These are phyloP conservation scores for Esox lucius DNA, from an alignment of 2,797 vertebrate species.

Conservation along the genomic window DNA sequence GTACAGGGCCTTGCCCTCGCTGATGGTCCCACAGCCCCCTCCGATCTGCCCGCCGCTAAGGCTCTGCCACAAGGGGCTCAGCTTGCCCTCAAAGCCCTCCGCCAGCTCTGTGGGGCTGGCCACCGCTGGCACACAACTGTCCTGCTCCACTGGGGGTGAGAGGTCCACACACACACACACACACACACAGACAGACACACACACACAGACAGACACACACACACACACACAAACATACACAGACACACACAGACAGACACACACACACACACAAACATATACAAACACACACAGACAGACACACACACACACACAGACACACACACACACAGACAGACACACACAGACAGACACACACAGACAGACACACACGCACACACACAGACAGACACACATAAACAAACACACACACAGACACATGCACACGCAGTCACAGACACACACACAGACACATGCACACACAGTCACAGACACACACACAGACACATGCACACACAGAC, in stretches of 20 bases:
- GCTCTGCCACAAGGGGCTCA: conserved; percentile 94
- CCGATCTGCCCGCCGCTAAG: conserved; percentile 89
- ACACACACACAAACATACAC: background rate
- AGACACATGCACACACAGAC: too few relatives aligned
- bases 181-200: conserved; percentile 13
- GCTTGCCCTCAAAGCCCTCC: conserved; percentile 95
- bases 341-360: too few relatives aligned
- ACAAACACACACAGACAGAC: too few relatives aligned
- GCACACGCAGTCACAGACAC: too few relatives aligned
- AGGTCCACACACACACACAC: conserved; percentile 25
- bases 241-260: background rate
- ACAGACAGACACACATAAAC: too few relatives aligned
- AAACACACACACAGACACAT: too few relatives aligned
- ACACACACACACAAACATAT: background rate
- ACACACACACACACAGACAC: background rate
- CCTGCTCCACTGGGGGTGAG: conserved; percentile 83
- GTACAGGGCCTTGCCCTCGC: conserved; percentile 91
- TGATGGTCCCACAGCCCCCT: conserved; percentile 89
- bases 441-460: too few relatives aligned
- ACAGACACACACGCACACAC: too few relatives aligned
- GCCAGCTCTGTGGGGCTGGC: conserved; percentile 90
- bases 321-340: too few relatives aligned
- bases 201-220: conserved; percentile 2
- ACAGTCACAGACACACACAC: too few relatives aligned
- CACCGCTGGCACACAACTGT: conserved; percentile 88